These are phyloP conservation scores for Neelides folsomi DNA, from an alignment of 2,888 invertebrate species.

Conservation along the genomic window DNA sequence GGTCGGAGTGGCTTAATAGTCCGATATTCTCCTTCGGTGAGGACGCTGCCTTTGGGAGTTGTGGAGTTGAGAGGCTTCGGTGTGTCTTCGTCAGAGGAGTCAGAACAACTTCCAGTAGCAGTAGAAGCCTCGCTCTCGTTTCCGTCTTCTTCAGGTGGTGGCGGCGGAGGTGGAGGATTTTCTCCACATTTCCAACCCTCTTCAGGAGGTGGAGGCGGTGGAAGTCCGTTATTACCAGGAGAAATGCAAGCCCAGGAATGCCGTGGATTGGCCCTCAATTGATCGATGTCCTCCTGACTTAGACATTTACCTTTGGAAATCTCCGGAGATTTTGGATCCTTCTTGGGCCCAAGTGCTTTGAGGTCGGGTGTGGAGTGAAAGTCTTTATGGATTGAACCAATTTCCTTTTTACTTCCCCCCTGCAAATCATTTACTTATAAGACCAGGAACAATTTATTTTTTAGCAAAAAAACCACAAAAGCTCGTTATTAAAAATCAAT, in stretches of 20 bases:
- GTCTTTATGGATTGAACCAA: slow-evolving; percentile 51
- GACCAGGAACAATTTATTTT: too few relatives aligned
- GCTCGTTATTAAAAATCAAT: background rate
- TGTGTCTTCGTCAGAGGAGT: slow-evolving; percentile 21
- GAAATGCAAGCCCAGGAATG: slow-evolving; percentile 35
- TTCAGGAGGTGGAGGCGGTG: slow-evolving; percentile 13
- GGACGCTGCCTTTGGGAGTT: slow-evolving; percentile 20
- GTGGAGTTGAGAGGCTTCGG: slow-evolving; percentile 10
- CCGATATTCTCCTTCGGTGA: slow-evolving; percentile 32
- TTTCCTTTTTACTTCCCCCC: slow-evolving; percentile 29
- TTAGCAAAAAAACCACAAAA: slow-evolving; percentile 5
- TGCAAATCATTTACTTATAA: too few relatives aligned
- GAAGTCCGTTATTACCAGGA: slow-evolving; percentile 7
- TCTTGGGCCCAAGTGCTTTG: slow-evolving; percentile 20
- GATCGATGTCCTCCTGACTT: slow-evolving; percentile 52
- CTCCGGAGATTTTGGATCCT: slow-evolving; percentile 12
- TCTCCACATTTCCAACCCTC: background rate
- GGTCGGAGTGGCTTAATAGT: slow-evolving; percentile 33
- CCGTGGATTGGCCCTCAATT: slow-evolving; percentile 33
- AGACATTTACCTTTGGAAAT: slow-evolving; percentile 36
- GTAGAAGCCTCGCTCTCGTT: slow-evolving; percentile 32
- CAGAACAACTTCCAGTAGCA: slow-evolving; percentile 21
- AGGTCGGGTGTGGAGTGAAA: slow-evolving; percentile 83
- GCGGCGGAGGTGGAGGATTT: slow-evolving; percentile 2
- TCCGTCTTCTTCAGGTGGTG: slow-evolving; percentile 28